Conservation (phyloP, 2,888 invertebrate genomes). For the Myathropa florea region DNA sequence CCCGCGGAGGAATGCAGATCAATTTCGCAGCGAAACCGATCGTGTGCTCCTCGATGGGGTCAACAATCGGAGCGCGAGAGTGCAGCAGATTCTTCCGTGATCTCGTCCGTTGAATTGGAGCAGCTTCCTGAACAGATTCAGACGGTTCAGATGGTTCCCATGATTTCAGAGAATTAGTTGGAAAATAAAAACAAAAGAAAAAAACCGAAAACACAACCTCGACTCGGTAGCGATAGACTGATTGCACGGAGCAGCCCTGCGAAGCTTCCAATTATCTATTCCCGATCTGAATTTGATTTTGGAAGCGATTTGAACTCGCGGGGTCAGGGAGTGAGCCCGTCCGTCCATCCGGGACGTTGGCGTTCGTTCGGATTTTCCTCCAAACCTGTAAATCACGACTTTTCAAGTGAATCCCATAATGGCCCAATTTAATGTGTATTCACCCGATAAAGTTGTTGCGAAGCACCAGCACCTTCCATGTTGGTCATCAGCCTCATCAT, state of each 20-base stretch:
- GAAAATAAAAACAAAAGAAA: too few relatives aligned
- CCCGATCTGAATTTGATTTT: conserved; percentile 69
- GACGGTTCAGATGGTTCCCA: conserved; percentile 62
- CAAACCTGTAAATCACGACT: conserved; percentile 69
- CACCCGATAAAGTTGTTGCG: conserved; percentile 65
- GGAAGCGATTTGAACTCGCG: conserved; percentile 68
- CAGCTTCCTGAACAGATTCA: conserved; percentile 56
- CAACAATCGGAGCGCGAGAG: conserved; percentile 58
- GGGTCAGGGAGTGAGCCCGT: conserved; percentile 48
- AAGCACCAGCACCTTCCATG: conserved; percentile 61
- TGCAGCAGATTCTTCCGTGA: conserved; percentile 20
- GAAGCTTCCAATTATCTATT: conserved; percentile 56
- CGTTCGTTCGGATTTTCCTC: conserved; percentile 2
- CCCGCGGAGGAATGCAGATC: conserved; percentile 36
- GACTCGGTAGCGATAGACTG: conserved; percentile 58
- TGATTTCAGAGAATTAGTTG: conserved; percentile 52
- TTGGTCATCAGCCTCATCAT: conserved; percentile 66
- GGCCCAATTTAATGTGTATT: conserved; percentile 67
- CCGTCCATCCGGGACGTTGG: conserved; percentile 24
- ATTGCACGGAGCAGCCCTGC: conserved; percentile 38
- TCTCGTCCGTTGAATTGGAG: conserved; percentile 47
- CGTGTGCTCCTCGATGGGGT: conserved; percentile 44
- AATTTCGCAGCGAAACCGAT: conserved; percentile 47
- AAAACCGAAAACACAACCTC: neutral
- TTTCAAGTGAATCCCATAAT: conserved; percentile 64